Conservation (phyloP, 2,113 vertebrate genomes). For the Carassius gibelio region DNA sequence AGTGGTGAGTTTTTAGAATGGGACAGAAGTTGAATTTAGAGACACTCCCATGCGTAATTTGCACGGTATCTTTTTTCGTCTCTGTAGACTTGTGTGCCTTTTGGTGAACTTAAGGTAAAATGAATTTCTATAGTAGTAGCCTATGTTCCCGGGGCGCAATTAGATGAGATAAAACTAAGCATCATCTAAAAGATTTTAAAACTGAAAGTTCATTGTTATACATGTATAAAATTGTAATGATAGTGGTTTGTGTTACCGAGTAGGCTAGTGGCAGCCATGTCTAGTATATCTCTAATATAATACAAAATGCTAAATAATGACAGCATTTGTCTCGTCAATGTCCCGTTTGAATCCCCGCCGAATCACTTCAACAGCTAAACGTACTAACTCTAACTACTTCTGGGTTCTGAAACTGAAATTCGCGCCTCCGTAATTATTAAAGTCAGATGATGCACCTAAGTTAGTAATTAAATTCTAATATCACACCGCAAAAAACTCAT, state of each 20-base stretch:
- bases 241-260: no score
- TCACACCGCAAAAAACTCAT: background rate
- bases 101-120: background rate
- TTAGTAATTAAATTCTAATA: background rate
- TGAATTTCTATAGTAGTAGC: background rate
- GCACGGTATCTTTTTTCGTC: constrained; percentile 3
- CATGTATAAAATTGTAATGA: background rate
- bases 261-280: no score
- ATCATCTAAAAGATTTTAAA: background rate
- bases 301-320: no score
- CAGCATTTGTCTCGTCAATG: no score
- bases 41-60: constrained; percentile 11
- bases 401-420: background rate
- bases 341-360: no score
- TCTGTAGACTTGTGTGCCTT: background rate
- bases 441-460: background rate
- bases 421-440: background rate
- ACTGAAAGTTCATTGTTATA: background rate
- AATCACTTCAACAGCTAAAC: no score
- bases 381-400: background rate
- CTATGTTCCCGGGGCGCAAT: no score
- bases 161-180: background rate
- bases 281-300: no score
- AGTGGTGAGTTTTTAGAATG: background rate
- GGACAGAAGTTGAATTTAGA: background rate